Conservation (phyloP, 2,797 vertebrate genomes). For the Takifugu ocellatus region DNA sequence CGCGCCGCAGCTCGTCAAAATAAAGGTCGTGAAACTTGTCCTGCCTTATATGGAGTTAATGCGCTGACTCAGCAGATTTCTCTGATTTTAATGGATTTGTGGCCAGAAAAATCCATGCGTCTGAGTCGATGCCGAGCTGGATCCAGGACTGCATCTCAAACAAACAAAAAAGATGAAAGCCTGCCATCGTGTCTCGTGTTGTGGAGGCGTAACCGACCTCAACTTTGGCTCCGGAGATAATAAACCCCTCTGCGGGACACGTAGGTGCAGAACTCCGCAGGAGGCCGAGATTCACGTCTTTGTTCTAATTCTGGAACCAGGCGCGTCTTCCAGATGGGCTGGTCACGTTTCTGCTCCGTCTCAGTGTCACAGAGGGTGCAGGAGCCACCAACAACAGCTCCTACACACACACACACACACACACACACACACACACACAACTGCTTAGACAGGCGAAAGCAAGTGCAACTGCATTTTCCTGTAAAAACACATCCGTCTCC, state of each 20-base stretch:
- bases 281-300: conserved; percentile 26
- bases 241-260: conserved; percentile 1
- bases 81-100: too few relatives aligned
- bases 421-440: conserved; percentile 14
- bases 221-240: not conserved
- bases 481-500: conserved; percentile 28
- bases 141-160: too few relatives aligned
- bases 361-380: conserved; percentile 32
- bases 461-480: conserved; percentile 6
- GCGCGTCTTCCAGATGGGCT: conserved; percentile 45
- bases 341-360: conserved; percentile 48
- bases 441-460: conserved; percentile 4
- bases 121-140: too few relatives aligned
- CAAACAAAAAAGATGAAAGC: too few relatives aligned
- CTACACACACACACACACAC: conserved; percentile 18
- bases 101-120: too few relatives aligned
- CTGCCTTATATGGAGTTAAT: too few relatives aligned
- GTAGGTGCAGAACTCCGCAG: conserved; percentile 5
- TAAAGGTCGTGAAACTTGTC: too few relatives aligned
- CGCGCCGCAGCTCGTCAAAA: too few relatives aligned
- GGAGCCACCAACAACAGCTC: conserved; percentile 24
- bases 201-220: too few relatives aligned
- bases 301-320: conserved; percentile 20
- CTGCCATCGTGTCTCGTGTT: too few relatives aligned
- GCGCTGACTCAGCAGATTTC: too few relatives aligned